Evolutionary conservation across 2,797 vertebrate genomes (phyloP).

Genomic region (Leptodactylus fallax): DNA sequence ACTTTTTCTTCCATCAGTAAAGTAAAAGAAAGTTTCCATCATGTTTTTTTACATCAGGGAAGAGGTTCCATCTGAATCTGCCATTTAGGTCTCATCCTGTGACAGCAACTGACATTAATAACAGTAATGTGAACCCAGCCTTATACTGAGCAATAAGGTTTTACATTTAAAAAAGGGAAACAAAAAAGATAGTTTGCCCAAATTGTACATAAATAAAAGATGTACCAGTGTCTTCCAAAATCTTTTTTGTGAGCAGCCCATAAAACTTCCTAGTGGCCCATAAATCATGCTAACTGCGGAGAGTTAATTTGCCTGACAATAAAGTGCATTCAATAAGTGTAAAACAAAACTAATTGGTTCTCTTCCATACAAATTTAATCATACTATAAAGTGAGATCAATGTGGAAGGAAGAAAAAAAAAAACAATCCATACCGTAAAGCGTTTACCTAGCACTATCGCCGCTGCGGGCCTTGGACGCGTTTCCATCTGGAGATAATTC

Average conservation of each 20-base stretch:
- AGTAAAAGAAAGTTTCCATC: no score
- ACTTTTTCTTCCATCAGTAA: no score
- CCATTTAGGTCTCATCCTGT: no score
- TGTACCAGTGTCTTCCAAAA: conserved; percentile 59
- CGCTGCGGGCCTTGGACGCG: conserved; percentile 27
- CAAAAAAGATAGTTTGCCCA: background rate
- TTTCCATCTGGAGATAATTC: conserved; percentile 50
- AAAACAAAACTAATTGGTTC: conserved; percentile 83
- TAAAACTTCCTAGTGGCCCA: conserved; percentile 67
- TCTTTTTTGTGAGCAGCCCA: conserved; percentile 62
- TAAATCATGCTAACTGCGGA: conserved; percentile 77
- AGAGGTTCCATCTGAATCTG: no score
- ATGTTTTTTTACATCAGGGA: no score
- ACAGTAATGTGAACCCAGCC: no score
- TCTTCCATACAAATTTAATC: conserved; percentile 81
- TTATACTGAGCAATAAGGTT: no score
- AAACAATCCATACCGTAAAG: conserved; percentile 73
- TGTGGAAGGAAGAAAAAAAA: conserved; percentile 78
- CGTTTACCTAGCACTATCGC: conserved; percentile 42
- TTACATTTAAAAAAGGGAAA: background rate
- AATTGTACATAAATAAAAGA: conserved; percentile 33
- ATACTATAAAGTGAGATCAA: conserved; percentile 80
- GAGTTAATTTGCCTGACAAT: conserved; percentile 80
- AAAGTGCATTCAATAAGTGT: conserved; percentile 80
- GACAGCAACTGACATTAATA: no score